Evolutionary conservation across 2,797 vertebrate species (phyloP), one percentile per base, ranked within the genome.

Genomic region (Phoeniculus purpureus): DNA sequence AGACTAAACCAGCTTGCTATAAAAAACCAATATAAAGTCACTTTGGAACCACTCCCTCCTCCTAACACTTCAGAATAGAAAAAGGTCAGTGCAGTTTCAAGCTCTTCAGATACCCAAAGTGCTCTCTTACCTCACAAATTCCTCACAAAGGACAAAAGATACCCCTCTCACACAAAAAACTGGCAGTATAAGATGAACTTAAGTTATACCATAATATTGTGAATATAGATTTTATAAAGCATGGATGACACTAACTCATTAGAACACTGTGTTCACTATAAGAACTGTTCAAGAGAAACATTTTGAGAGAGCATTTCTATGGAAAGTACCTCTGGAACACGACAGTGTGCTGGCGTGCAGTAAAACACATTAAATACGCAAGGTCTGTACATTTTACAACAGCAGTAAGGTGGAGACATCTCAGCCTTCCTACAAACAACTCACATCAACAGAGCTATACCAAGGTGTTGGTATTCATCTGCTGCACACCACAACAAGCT

Each of bases 361-460:
- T 12, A 16, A 37, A 21, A 14, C 4, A 20, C 1, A 6, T 25
- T 37, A 19, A 48, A 15, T 1, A 27, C 1, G 12, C 27, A 18
- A 40, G 9, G n/a, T 45, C 47, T 74, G 51, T 9, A 0, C 7
- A 19, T 58, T n/a, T 9, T 3, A 68, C 31, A 80, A 15, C 0
- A 75, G 29, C 37, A 40, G 29, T 2, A 10, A 23, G n/a, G 2
- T 12, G 26, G 29, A 60, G 18, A 29, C 55, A 15, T 59, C 16
- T 23, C 72, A 79, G 37, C 51, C 54, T 20, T 51, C 62, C 72
- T 61, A 29, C 22, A 77, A 72, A 80, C 40, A 76, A 0, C 9
- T 54, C 22, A 19, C 12, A 15, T 6, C 74, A 31, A 34, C 1
- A 67, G n/a, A 59, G 50, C 50, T 23, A 45, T 1, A 40, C 1